These are phyloP conservation scores for Clitarchus hookeri DNA, from an alignment of 2,888 invertebrate species.

Conservation along the genomic window DNA sequence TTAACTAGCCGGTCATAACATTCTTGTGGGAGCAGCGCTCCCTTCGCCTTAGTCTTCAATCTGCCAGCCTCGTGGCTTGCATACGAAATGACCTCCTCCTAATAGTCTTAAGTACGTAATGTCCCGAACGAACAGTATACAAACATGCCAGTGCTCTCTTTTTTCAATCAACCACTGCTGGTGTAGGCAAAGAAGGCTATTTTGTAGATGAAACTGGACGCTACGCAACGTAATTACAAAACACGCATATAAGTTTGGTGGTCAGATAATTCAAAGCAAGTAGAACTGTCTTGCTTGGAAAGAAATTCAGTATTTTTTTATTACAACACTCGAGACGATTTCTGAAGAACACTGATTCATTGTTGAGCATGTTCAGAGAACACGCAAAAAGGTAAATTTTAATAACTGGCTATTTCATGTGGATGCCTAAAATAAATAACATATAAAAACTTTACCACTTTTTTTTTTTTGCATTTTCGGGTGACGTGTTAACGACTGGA, in stretches of 20 bases:
- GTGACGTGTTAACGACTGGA: too few species aligned
- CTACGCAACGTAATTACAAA: not conserved
- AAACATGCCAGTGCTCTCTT: not conserved
- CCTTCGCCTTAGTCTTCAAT: not conserved
- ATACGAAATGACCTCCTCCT: not conserved
- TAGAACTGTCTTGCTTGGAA: too few species aligned
- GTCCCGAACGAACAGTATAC: not conserved
- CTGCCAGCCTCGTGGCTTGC: slow-evolving; percentile 2
- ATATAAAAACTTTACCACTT: too few species aligned
- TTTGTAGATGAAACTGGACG: not conserved
- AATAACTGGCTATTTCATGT: too few species aligned
- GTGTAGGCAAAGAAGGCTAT: not conserved
- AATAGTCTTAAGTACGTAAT: not conserved
- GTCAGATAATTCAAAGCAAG: too few species aligned
- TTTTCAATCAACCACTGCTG: not conserved
- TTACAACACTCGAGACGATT: too few species aligned
- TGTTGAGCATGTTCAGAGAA: too few species aligned
- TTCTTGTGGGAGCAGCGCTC: not conserved
- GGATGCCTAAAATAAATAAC: too few species aligned
- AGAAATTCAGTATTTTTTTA: too few species aligned
- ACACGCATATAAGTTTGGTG: not conserved
- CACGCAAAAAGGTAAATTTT: too few species aligned
- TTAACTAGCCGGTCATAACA: not conserved
- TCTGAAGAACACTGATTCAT: too few species aligned
- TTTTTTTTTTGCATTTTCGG: too few species aligned